Evolutionary conservation across 2,797 vertebrate species (phyloP), one percentile per base, ranked within the genome.

Genomic region (Serranus cabrilla): DNA sequence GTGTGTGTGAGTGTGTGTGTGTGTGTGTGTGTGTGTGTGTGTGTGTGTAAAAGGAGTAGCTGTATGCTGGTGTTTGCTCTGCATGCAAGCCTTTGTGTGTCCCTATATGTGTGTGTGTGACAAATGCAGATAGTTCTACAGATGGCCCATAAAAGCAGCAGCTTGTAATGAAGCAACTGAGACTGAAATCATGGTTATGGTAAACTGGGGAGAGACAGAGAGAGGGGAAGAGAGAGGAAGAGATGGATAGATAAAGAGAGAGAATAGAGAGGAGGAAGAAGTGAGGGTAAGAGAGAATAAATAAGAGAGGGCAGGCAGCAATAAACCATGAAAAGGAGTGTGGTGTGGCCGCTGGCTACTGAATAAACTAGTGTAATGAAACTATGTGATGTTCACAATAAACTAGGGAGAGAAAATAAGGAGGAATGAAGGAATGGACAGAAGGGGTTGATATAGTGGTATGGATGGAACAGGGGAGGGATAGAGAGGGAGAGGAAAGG

Each of bases 81-180:
- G 55, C 64, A 62, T 71, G 72, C 46, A 52, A 39, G 60, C 51
- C 50, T 74, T 42, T 71, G 52, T 67, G 31, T 68, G 40, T 49
- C 27, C 39, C 13, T 37, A 7, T 60, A 9, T 40, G 74, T 65
- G 72, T 39, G 59, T 74, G 69, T 69, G 70, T 52, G 82, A 90
- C 83, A 78, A 84, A 92, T 90, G 91, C 87, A 87, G 85, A 91
- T 90, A 86, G 82, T 84, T 74, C 89, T 90, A 84, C 91, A 93
- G 92, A 93, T 93, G 91, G 92, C 75, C 92, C 83, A 92, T 93
- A 93, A 93, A 93, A 91, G 81, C 87, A 91, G 90, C 91, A 88
- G 91, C 88, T 93, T 93, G 91, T 92, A 92, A 93, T 92, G 91
- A 92, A 93, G 91, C 92, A 87, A 89, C 88, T 91, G 91, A 92